phyloP scores from a whole-genome alignment of 2,797 vertebrate genomes.

The Aulostomus chinensis region DNA sequence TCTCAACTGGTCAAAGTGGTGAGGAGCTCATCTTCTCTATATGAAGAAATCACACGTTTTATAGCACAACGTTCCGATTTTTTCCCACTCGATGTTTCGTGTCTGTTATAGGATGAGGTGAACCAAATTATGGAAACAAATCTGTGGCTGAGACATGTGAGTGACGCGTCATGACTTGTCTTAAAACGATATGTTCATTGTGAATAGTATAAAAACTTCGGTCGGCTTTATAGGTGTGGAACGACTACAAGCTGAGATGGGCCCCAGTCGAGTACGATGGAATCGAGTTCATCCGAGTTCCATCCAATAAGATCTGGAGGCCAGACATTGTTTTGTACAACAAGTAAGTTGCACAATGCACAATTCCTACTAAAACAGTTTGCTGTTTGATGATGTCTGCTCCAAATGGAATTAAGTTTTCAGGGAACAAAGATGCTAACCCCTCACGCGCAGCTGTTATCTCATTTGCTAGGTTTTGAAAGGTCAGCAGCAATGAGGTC shows the following conservation, averaged over 20 bases:
- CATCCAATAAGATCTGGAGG: slow-evolving; percentile 94
- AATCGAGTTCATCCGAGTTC: slow-evolving; percentile 90
- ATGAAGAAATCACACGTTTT: not conserved
- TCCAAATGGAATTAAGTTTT: too few relatives aligned
- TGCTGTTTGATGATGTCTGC: too few relatives aligned
- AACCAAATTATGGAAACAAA: slow-evolving; percentile 99
- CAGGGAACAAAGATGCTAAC: too few relatives aligned
- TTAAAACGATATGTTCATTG: not conserved
- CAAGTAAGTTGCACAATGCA: slow-evolving; percentile 80
- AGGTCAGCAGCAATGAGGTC: too few relatives aligned
- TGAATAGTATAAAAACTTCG: not conserved
- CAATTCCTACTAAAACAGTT: not conserved
- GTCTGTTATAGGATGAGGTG: slow-evolving; percentile 90
- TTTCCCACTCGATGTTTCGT: not conserved
- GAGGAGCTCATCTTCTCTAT: slow-evolving; percentile 52
- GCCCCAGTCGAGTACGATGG: slow-evolving; percentile 86
- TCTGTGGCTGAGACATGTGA: slow-evolving; percentile 94
- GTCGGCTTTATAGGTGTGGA: slow-evolving; percentile 86
- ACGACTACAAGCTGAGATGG: slow-evolving; percentile 92
- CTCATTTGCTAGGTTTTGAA: too few relatives aligned
- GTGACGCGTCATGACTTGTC: slow-evolving; percentile 42
- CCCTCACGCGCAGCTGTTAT: too few relatives aligned
- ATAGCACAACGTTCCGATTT: not conserved
- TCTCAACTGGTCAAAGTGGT: slow-evolving; percentile 95
- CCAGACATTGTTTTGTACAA: slow-evolving; percentile 96